Conservation (phyloP, 35 echinoderm and acorn worm species). For the Hemicentrotus pulcherrimus region DNA sequence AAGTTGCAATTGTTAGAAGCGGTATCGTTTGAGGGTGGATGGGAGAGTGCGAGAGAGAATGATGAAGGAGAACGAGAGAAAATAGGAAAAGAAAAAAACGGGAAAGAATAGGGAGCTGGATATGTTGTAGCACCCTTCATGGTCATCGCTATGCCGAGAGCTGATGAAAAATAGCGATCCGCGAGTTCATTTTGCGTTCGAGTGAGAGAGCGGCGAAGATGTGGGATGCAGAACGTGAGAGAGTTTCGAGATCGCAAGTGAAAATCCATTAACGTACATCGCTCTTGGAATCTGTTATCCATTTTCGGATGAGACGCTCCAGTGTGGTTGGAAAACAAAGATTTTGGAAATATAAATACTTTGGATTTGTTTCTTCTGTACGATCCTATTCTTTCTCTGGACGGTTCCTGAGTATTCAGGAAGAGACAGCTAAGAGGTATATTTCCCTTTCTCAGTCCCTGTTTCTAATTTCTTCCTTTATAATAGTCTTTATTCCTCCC, state of each 20-base stretch:
- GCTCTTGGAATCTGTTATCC: neutral
- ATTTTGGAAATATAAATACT: neutral
- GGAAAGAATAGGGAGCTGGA: neutral
- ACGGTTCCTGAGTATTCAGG: neutral
- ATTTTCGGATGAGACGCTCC: neutral
- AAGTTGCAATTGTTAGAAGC: conserved; percentile 31
- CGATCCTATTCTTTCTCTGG: neutral
- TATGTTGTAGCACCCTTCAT: conserved; percentile 15
- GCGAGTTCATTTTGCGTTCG: neutral
- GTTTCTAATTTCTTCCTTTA: too few relatives aligned
- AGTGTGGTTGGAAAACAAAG: neutral
- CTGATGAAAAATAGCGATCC: neutral
- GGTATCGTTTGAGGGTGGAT: conserved; percentile 34
- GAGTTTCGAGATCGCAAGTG: neutral
- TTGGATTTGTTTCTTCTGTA: neutral
- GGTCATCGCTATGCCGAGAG: neutral
- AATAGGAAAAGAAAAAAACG: neutral
- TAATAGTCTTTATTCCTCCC: too few relatives aligned
- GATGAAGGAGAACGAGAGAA: neutral
- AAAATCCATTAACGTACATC: neutral
- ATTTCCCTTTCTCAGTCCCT: too few relatives aligned
- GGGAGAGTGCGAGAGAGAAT: neutral
- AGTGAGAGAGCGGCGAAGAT: neutral
- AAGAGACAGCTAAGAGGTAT: neutral
- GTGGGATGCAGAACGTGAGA: neutral